These are phyloP conservation scores for Drosophila persimilis DNA, from an alignment of 1,140 invertebrate genomes.

Conservation along the genomic window DNA sequence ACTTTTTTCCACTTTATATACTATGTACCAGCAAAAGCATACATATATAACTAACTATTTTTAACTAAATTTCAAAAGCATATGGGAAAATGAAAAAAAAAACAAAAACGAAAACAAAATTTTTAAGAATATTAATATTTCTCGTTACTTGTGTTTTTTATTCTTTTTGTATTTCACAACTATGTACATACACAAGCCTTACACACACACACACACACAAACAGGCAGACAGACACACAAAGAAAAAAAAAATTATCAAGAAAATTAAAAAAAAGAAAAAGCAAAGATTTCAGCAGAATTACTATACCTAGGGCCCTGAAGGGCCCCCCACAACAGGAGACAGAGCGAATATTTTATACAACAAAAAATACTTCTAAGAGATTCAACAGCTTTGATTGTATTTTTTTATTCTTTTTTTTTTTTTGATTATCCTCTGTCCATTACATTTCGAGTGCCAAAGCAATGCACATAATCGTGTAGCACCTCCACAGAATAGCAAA, in stretches of 20 bases:
- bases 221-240: constrained; percentile 9
- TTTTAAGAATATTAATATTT: constrained; percentile 46
- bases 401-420: constrained; percentile 8
- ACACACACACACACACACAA: constrained; percentile 3
- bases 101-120: constrained; percentile 25
- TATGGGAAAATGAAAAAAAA: constrained; percentile 39
- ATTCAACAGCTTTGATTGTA: constrained; percentile 12
- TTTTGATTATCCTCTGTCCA: not conserved
- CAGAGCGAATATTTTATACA: constrained; percentile 30
- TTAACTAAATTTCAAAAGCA: constrained; percentile 57
- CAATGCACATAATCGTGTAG: constrained; percentile 18
- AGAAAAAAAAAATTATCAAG: constrained; percentile 7
- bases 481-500: not conserved
- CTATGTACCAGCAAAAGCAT: constrained; percentile 51
- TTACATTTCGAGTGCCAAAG: constrained; percentile 48
- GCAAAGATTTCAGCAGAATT: not conserved
- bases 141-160: constrained; percentile 29
- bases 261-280: not conserved
- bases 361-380: constrained; percentile 33
- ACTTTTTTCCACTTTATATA: constrained; percentile 76
- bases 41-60: constrained; percentile 51
- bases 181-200: constrained; percentile 39
- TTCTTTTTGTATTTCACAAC: constrained; percentile 40
- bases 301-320: constrained; percentile 5
- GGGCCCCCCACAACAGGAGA: constrained; percentile 13